These are phyloP conservation scores for Egretta garzetta DNA, from an alignment of 2,113 vertebrate species.

Conservation along the genomic window DNA sequence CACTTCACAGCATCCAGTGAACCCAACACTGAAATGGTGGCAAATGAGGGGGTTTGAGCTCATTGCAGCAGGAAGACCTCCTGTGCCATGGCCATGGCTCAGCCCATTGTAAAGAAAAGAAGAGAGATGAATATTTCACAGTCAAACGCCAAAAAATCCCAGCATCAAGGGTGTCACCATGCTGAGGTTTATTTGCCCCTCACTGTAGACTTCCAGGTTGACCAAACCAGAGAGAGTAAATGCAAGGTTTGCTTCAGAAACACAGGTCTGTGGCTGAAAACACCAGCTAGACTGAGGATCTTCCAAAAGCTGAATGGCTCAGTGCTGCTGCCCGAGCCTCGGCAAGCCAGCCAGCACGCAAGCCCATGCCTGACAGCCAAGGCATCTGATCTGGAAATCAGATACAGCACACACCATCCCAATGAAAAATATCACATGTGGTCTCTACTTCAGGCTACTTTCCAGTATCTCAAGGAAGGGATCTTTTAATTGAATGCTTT, in stretches of 20 bases:
- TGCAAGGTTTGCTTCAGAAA: background rate
- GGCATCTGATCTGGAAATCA: background rate
- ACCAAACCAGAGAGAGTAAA: background rate
- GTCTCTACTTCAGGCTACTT: conserved; percentile 26
- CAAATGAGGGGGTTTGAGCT: background rate
- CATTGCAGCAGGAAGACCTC: background rate
- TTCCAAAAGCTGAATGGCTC: background rate
- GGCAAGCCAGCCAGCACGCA: background rate
- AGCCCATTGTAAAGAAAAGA: background rate
- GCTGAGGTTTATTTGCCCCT: background rate
- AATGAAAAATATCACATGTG: background rate
- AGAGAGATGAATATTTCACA: background rate
- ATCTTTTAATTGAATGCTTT: conserved; percentile 63
- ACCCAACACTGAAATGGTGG: rapidly evolving
- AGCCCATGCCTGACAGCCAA: background rate
- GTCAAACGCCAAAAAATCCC: background rate
- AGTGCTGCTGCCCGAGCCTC: background rate
- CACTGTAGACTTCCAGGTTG: background rate
- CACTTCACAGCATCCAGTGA: rapidly evolving
- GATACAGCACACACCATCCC: background rate
- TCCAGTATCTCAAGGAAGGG: conserved; percentile 42
- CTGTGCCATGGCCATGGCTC: background rate
- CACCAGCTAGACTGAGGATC: background rate
- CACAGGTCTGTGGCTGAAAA: background rate
- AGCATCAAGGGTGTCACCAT: background rate